These are phyloP conservation scores for fruit fly (Drosophila melanogaster) DNA, from an alignment of 1,140 invertebrate genomes.

Conservation along the genomic window DNA sequence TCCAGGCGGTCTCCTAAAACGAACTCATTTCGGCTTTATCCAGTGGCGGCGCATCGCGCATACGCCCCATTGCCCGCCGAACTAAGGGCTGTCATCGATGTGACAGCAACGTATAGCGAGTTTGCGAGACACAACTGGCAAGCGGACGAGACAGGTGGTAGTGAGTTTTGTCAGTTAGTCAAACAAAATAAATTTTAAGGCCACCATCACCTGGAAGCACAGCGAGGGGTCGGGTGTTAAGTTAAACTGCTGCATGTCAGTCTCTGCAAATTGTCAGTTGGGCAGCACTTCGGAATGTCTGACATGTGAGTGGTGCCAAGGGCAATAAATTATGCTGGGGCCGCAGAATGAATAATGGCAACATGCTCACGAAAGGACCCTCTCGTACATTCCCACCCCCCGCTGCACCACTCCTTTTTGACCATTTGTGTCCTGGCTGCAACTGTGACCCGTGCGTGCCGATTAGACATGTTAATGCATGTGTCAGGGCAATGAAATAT, in stretches of 20 bases:
- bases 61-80: conserved; percentile 41
- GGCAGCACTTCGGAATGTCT: conserved; percentile 48
- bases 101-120: conserved; percentile 45
- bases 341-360: conserved; percentile 70
- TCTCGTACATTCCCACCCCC: no score
- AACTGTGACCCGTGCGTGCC: conserved; percentile 56
- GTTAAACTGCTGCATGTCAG: conserved; percentile 46
- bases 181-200: conserved; percentile 63
- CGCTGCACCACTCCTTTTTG: background rate
- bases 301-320: conserved; percentile 63
- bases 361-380: conserved; percentile 15
- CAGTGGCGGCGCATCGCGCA: conserved; percentile 78
- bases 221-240: background rate
- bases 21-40: conserved; percentile 86
- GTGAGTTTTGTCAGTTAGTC: conserved; percentile 60
- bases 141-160: conserved; percentile 31
- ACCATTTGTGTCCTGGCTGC: conserved; percentile 19
- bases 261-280: conserved; percentile 73
- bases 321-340: conserved; percentile 73
- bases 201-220: conserved; percentile 6
- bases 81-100: conserved; percentile 51
- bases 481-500: conserved; percentile 79
- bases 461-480: conserved; percentile 81
- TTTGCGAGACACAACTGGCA: conserved; percentile 12
- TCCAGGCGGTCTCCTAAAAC: conserved; percentile 86